Evolutionary conservation across 2,888 invertebrate species (phyloP).

Genomic region (Trichacis sp.): DNA sequence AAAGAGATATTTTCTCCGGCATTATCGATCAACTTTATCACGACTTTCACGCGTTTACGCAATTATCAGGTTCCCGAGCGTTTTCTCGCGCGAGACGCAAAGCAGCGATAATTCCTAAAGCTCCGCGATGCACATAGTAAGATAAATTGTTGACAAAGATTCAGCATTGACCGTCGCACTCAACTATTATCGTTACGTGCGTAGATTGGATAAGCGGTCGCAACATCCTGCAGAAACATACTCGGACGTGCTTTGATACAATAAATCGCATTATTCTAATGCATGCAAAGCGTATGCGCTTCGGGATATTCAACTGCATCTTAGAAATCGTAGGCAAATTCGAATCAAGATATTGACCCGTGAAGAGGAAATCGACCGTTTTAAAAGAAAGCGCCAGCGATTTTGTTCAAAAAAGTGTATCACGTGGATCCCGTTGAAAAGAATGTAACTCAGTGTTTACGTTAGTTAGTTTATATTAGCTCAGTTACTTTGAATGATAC

Average conservation of each 20-base stretch:
- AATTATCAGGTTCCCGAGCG: neutral
- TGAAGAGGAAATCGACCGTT: no score
- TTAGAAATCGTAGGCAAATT: no score
- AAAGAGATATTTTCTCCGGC: neutral
- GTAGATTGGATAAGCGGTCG: constrained; percentile 16
- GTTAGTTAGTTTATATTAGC: no score
- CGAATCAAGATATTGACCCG: no score
- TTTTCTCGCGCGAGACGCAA: neutral
- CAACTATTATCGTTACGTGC: constrained; percentile 17
- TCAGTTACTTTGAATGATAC: no score
- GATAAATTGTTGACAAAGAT: constrained; percentile 18
- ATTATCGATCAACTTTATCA: neutral
- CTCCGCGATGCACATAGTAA: constrained; percentile 6
- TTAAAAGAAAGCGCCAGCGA: no score
- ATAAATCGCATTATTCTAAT: constrained; percentile 9
- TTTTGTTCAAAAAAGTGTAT: no score
- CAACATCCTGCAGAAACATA: constrained; percentile 16
- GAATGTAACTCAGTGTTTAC: no score
- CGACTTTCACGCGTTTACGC: constrained; percentile 1
- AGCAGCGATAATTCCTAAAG: neutral
- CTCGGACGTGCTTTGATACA: constrained; percentile 11
- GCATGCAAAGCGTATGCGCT: constrained; percentile 6
- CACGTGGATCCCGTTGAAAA: no score
- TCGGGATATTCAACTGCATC: neutral
- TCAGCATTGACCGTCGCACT: constrained; percentile 18